These are phyloP conservation scores for Brachyistius frenatus DNA, from an alignment of 2,113 vertebrate genomes.

Conservation along the genomic window DNA sequence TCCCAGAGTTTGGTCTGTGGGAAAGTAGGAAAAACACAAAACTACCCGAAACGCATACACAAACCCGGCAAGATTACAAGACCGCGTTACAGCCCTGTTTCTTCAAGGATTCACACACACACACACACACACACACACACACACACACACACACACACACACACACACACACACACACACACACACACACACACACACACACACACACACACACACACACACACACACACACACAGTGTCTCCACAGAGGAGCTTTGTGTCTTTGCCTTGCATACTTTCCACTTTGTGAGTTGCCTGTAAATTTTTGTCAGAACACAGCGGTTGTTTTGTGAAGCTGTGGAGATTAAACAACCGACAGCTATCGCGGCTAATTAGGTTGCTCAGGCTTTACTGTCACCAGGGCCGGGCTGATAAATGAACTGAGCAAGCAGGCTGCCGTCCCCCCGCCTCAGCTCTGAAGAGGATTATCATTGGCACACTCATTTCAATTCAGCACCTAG, in stretches of 20 bases:
- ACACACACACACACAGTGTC: not conserved
- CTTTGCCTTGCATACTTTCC: conserved; percentile 20
- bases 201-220: no score
- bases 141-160: no score
- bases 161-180: not conserved
- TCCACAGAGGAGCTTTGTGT: not conserved
- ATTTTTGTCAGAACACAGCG: conserved; percentile 40
- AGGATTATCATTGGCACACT: conserved; percentile 28
- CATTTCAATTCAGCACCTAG: conserved; percentile 42
- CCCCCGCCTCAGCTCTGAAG: conserved; percentile 15
- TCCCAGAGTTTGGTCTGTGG: conserved; percentile 5
- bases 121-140: not conserved
- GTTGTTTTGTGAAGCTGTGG: conserved; percentile 40
- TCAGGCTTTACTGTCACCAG: conserved; percentile 47
- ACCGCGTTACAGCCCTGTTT: not conserved
- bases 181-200: not conserved
- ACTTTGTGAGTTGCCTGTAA: conserved; percentile 18
- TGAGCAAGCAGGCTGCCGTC: conserved; percentile 31
- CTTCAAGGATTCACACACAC: conserved; percentile 1
- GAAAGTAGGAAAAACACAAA: conserved; percentile 15
- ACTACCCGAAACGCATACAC: not conserved
- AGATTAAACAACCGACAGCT: conserved; percentile 57
- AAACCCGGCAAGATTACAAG: not conserved
- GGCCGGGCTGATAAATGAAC: conserved; percentile 53
- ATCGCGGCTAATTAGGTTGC: conserved; percentile 59